Base-by-base conservation (phyloP, 2,888 invertebrate genomes). In the Protonemura montana region DNA sequence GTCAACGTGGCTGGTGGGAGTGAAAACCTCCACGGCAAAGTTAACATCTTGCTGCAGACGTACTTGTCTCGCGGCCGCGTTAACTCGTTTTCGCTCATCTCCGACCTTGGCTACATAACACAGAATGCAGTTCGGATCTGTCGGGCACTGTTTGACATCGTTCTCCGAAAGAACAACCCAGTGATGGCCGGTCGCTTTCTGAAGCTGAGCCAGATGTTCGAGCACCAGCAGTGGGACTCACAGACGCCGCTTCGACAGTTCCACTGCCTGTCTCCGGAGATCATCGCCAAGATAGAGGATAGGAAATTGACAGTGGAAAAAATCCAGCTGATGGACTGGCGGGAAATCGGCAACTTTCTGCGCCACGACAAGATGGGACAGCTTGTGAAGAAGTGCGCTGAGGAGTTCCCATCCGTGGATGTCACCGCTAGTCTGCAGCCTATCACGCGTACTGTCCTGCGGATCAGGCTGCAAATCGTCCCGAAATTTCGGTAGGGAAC, bases 81-180 rank as follows among this genome's bases (percentile, higher is more conserved):
- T 1, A 95, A 96, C 88, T 94, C 95, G 0, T 97, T 98, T 88
- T 98, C 98, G 0, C 92, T 98, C 42, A 94, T 96, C 88, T 98
- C 98, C 0, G 98, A 98, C 92, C 94, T 95, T 90, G 95, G 96
- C 85, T 98, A 98, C 91, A 96, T 98, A 42, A 96, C 96, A 89
- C 97, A 98, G 95, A 99, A 99, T 91, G 96, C 97, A 10, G 95
- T 96, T 0, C 94, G 99, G 86, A 97, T 99, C 89, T 94, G 96
- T 7, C 94, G 99, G 77, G 98, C 98, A 0, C 92, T 99, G 59
- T 99, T 99, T 91, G 99, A 99, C 90, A 97, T 99, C 88, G 97
- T 97, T 0, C 92, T 99, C 6, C 94, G 97, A 35, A 96, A 96
- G 89, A 98, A 97, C 90, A 98, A 97, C 93, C 96, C 99, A 0